phyloP scores from a whole-genome alignment of 1,140 invertebrate species.

The Sycobia sp. region DNA sequence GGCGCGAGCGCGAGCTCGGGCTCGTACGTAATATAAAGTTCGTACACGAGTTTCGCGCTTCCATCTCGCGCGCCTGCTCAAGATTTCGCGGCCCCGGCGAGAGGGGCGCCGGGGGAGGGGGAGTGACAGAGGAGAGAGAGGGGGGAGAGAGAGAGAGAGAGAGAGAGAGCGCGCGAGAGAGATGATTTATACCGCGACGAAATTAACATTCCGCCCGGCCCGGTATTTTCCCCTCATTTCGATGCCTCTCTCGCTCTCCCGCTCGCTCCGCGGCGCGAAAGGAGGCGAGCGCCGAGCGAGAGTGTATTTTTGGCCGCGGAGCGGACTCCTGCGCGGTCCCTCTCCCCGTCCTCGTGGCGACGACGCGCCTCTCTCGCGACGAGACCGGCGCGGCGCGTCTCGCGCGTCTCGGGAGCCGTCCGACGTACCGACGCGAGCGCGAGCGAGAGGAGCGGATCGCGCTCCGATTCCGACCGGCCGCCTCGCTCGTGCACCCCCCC shows the following conservation, averaged over 20 bases:
- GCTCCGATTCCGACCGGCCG: slow-evolving; percentile 3
- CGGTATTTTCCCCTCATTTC: slow-evolving; percentile 48
- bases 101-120: neutral
- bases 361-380: slow-evolving; percentile 13
- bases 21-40: slow-evolving; percentile 40
- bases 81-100: slow-evolving; percentile 16
- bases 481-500: neutral
- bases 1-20: no score
- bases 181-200: slow-evolving; percentile 48
- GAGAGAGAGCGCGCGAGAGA: no score
- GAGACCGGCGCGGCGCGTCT: slow-evolving; percentile 3
- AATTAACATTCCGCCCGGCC: slow-evolving; percentile 48
- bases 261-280: neutral
- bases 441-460: no score
- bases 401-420: slow-evolving; percentile 4
- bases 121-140: slow-evolving; percentile 4
- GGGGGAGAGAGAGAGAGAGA: neutral
- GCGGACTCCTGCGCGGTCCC: slow-evolving; percentile 24
- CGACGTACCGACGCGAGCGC: slow-evolving; percentile 6
- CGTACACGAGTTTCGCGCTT: slow-evolving; percentile 28
- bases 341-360: slow-evolving; percentile 33
- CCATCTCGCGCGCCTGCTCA: slow-evolving; percentile 9
- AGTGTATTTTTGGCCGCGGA: slow-evolving; percentile 34
- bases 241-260: slow-evolving; percentile 32
- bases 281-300: slow-evolving; percentile 3